Evolutionary conservation across 1,140 invertebrate genomes (phyloP).

Genomic region (Sminthurinus signatus): DNA sequence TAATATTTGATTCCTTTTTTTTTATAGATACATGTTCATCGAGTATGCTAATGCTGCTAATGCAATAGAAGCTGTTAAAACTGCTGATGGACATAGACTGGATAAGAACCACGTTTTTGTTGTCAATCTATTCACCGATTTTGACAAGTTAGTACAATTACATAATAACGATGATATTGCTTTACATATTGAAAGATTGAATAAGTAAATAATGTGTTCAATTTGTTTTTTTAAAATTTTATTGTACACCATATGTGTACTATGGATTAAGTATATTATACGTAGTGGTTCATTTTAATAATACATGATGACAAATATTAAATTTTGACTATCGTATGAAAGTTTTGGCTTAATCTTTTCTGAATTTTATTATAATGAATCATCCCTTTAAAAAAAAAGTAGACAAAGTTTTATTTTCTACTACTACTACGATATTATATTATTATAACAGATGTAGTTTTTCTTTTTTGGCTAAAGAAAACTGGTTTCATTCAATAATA

Average conservation of each 20-base stretch:
- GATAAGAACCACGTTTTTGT: conserved; percentile 94
- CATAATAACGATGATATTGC: too few relatives aligned
- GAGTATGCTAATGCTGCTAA: conserved; percentile 76
- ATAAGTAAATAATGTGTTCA: too few relatives aligned
- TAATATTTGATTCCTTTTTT: not conserved
- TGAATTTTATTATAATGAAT: conserved; percentile 27
- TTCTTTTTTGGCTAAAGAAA: too few relatives aligned
- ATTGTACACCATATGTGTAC: too few relatives aligned
- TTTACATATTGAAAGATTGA: too few relatives aligned
- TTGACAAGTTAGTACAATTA: conserved; percentile 84
- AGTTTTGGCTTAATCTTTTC: conserved; percentile 37
- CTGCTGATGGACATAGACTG: conserved; percentile 86
- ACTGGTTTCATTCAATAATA: too few relatives aligned
- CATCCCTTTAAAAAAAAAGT: too few relatives aligned
- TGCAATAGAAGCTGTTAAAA: conserved; percentile 78
- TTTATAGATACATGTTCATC: conserved; percentile 76
- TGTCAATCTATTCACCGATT: conserved; percentile 93
- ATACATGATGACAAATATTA: conserved; percentile 23
- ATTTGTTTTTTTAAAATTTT: too few relatives aligned
- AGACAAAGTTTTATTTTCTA: not conserved
- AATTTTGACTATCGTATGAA: conserved; percentile 16
- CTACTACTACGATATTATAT: not conserved
- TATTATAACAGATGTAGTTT: too few relatives aligned
- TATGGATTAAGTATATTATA: too few relatives aligned
- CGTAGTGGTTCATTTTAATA: too few relatives aligned